These are phyloP conservation scores for Choloepus didactylus DNA, from an alignment of 2,797 vertebrate genomes.

Conservation along the genomic window DNA sequence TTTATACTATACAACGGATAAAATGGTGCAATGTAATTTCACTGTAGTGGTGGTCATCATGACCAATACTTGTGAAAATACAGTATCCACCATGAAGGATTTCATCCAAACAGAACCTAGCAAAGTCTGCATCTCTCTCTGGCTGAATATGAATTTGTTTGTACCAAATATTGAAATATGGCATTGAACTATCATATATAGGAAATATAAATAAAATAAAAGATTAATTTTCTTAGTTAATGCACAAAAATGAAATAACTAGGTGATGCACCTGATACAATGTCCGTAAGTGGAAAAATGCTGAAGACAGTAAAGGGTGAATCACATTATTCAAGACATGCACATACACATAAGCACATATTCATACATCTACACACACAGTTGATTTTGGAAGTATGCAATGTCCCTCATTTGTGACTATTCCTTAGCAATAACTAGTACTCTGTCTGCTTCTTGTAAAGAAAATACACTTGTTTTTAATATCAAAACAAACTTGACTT, in stretches of 20 bases:
- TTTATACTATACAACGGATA: neutral
- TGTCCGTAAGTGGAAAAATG: neutral
- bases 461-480: neutral
- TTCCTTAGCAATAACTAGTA: neutral
- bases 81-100: neutral
- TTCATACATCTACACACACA: neutral
- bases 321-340: neutral
- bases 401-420: neutral
- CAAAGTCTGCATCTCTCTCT: neutral
- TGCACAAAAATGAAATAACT: neutral
- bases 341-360: neutral
- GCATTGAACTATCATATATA: neutral
- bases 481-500: neutral
- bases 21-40: neutral
- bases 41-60: neutral
- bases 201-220: neutral
- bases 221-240: neutral
- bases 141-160: neutral
- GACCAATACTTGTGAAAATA: neutral
- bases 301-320: neutral
- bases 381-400: neutral
- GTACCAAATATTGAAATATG: neutral
- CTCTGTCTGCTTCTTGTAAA: neutral
- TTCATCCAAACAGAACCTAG: neutral
- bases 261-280: neutral